phyloP scores from a whole-genome alignment of 2,797 vertebrate species.

The Clarias pachynema region DNA sequence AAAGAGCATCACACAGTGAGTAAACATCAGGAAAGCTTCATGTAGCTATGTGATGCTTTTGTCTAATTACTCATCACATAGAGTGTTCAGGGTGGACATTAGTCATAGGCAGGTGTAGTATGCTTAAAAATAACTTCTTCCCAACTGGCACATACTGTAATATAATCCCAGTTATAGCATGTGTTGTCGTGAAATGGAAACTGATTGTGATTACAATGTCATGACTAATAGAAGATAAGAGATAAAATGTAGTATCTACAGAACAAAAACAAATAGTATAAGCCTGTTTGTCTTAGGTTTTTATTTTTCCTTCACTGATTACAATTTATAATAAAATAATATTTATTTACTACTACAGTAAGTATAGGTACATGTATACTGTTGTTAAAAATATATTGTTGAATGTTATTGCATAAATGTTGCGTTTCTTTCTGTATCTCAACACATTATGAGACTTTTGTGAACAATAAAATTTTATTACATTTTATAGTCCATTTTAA shows the following conservation, averaged over 20 bases:
- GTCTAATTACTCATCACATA: not conserved
- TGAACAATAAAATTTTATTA: not conserved
- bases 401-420: not conserved
- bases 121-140: not conserved
- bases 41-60: not conserved
- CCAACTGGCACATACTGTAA: not conserved
- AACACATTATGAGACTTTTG: not conserved
- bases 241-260: not conserved
- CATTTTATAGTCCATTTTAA: not conserved
- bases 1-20: constrained; percentile 4
- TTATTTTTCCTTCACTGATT: not conserved
- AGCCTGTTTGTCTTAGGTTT: not conserved
- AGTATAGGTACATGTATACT: too few relatives aligned
- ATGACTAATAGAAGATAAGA: not conserved
- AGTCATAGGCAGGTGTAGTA: not conserved
- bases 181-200: constrained; percentile 8
- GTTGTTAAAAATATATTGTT: too few relatives aligned
- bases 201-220: constrained; percentile 2
- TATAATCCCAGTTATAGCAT: not conserved
- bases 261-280: not conserved
- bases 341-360: not conserved
- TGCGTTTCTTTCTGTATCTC: not conserved
- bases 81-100: not conserved
- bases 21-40: not conserved
- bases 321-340: not conserved